phyloP scores from a whole-genome alignment of 64 coral and sea anemone species.

The Montipora efflorescens region DNA sequence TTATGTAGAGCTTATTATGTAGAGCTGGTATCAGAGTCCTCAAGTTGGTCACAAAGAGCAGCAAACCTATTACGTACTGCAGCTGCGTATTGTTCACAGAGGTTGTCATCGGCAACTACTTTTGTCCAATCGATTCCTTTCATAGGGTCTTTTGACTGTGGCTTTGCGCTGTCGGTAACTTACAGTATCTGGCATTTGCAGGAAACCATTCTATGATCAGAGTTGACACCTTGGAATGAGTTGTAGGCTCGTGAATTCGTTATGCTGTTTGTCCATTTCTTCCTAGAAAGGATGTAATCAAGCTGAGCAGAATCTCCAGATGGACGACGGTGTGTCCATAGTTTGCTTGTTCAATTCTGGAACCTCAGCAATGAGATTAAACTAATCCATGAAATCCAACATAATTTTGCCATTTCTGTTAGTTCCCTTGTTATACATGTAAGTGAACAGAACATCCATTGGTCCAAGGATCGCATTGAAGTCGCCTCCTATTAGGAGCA shows the following conservation, averaged over 20 bases:
- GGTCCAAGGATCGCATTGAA: constrained; percentile 46
- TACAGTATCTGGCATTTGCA: no score
- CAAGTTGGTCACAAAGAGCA: no score
- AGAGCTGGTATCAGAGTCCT: no score
- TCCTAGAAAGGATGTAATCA: constrained; percentile 43
- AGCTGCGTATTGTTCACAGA: no score
- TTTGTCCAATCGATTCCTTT: no score
- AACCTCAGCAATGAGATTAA: constrained; percentile 27
- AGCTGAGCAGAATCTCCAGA: constrained; percentile 29
- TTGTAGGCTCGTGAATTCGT: background rate
- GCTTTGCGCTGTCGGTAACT: no score
- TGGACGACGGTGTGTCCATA: constrained; percentile 43
- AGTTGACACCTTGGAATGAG: no score
- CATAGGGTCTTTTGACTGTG: no score
- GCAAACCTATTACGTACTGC: no score
- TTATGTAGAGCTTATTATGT: no score
- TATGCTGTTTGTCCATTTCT: constrained; percentile 48
- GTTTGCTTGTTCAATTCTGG: constrained; percentile 19
- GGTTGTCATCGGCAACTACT: no score
- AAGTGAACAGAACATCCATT: constrained; percentile 4
- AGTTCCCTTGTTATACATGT: background rate
- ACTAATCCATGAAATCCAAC: constrained; percentile 32
- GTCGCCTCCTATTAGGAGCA: constrained; percentile 31
- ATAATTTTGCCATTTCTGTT: constrained; percentile 50
- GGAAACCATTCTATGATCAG: no score